Evolutionary conservation across 2,888 invertebrate species (phyloP).

Genomic region (Neria commutata): DNA sequence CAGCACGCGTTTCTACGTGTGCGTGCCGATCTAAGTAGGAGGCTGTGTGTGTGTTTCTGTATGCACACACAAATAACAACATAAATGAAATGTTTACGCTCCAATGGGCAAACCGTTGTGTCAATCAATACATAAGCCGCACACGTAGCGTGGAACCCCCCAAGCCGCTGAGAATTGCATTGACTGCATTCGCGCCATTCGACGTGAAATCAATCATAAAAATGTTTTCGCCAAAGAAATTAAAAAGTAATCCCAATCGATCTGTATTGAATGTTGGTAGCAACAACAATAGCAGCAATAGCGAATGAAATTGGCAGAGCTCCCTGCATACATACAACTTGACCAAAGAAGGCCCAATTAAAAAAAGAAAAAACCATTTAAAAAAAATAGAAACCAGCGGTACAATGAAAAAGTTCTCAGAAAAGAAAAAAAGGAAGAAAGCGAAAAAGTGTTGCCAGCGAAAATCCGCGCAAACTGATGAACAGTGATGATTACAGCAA

Average conservation of each 20-base stretch:
- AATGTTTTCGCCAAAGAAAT: neutral
- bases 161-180: neutral
- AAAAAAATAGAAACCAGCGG: neutral
- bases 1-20: no score
- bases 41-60: neutral
- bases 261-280: no score
- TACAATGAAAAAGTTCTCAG: neutral
- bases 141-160: neutral
- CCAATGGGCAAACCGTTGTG: constrained; percentile 30
- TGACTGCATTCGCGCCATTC: no score
- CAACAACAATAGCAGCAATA: no score
- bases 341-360: no score
- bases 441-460: neutral
- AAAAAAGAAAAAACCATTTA: neutral
- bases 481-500: constrained; percentile 1
- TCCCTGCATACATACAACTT: no score
- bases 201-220: constrained; percentile 15
- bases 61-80: constrained; percentile 26
- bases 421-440: neutral
- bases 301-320: no score
- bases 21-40: neutral
- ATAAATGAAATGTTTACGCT: constrained; percentile 32
- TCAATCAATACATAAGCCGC: constrained; percentile 25
- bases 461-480: neutral
- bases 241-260: no score